Conservation (phyloP, 2,888 invertebrate genomes). For the Ypsolopha scabrella region DNA sequence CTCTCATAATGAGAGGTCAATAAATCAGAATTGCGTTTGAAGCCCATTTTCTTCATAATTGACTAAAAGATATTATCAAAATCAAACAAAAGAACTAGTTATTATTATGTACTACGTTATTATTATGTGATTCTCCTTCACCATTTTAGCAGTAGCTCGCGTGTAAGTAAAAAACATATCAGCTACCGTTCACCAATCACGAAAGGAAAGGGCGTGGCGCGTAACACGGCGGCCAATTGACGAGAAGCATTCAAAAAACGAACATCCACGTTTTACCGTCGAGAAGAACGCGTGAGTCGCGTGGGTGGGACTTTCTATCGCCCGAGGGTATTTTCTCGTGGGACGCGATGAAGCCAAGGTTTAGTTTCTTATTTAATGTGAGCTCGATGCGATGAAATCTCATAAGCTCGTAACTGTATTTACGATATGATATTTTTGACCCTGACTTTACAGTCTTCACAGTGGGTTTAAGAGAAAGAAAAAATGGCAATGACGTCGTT, state of each 20-base stretch:
- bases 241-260: constrained; percentile 40
- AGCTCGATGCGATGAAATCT: neutral
- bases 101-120: no score
- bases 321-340: constrained; percentile 52
- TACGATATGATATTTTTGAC: no score
- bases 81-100: no score
- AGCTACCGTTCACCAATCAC: constrained; percentile 60
- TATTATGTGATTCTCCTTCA: no score
- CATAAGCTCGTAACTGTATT: no score
- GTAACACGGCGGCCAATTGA: constrained; percentile 56
- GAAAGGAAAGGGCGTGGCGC: constrained; percentile 43
- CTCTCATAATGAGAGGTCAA: no score
- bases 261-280: constrained; percentile 29
- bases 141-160: constrained; percentile 10
- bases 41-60: no score
- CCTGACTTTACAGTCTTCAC: no score
- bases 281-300: constrained; percentile 27
- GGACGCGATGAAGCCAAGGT: constrained; percentile 16
- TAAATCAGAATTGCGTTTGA: no score
- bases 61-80: no score
- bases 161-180: constrained; percentile 25
- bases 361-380: neutral
- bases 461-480: no score
- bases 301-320: constrained; percentile 67
- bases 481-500: neutral